These are phyloP conservation scores for Asteroscopus sphinx DNA, from an alignment of 2,888 invertebrate species.

Conservation along the genomic window DNA sequence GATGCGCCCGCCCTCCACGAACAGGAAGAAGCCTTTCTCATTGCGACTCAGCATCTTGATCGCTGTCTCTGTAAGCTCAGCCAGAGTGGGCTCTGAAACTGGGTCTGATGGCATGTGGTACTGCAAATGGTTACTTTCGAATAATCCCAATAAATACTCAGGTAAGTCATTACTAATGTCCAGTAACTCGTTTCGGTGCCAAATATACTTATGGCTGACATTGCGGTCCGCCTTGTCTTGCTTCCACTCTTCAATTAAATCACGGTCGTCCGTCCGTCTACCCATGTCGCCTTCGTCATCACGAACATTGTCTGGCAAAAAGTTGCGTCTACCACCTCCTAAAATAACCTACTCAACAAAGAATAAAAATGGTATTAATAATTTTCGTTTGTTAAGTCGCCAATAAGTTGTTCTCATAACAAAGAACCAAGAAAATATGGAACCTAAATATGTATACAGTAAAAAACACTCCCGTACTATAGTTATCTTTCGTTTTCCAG, in stretches of 20 bases:
- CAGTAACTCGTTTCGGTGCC: slow-evolving; percentile 89
- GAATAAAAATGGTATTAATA: neutral
- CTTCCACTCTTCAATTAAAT: slow-evolving; percentile 92
- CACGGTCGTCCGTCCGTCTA: slow-evolving; percentile 88
- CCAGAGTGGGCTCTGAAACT: slow-evolving; percentile 91
- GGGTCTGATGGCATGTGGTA: slow-evolving; percentile 90
- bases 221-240: slow-evolving; percentile 75
- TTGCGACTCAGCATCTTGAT: slow-evolving; percentile 91
- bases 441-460: no score
- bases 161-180: slow-evolving; percentile 80
- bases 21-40: slow-evolving; percentile 92
- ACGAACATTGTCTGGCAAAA: slow-evolving; percentile 85
- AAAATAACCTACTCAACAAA: slow-evolving; percentile 88
- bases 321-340: slow-evolving; percentile 92
- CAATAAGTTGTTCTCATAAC: neutral
- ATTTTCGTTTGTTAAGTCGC: no score
- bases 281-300: slow-evolving; percentile 87
- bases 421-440: no score
- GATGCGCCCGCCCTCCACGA: slow-evolving; percentile 92
- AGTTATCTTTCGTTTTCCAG: no score
- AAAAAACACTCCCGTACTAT: no score
- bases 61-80: slow-evolving; percentile 88
- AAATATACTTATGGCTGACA: slow-evolving; percentile 84
- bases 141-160: slow-evolving; percentile 91
- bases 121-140: slow-evolving; percentile 90